A percentile compares a stretch with the other conserved stretches of the same genome.
Conservation (phyloP, 2,113 vertebrate genomes). For the Bubo scandiacus region DNA sequence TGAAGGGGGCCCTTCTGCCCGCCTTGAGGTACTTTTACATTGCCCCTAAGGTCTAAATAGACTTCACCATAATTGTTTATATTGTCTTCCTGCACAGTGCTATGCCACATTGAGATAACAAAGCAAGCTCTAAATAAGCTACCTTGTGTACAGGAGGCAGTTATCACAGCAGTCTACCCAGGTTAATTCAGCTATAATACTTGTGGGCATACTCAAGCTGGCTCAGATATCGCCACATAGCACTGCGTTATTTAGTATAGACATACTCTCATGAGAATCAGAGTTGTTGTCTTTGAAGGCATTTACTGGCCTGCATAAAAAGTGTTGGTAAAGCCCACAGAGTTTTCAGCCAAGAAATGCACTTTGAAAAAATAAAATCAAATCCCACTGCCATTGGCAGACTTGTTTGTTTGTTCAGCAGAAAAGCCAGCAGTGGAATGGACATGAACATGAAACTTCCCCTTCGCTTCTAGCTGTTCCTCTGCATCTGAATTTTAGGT, state of each 20-base stretch:
- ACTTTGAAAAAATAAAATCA: background rate
- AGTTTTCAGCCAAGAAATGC: background rate
- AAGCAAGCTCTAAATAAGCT: constrained; percentile 56
- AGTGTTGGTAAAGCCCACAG: background rate
- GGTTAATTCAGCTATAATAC: constrained; percentile 56
- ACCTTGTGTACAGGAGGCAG: background rate
- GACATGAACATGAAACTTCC: background rate
- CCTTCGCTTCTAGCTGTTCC: background rate
- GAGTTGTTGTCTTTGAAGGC: background rate
- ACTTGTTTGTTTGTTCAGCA: background rate
- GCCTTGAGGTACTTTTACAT: constrained; percentile 42
- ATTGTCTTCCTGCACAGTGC: constrained; percentile 33
- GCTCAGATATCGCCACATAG: background rate
- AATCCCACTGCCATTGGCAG: background rate
- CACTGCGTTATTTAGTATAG: background rate
- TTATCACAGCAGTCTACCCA: constrained; percentile 59
- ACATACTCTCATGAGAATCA: background rate
- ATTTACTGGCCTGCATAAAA: background rate
- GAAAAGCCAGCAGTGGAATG: background rate
- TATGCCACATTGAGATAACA: constrained; percentile 27
- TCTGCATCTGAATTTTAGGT: background rate
- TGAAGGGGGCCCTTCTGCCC: constrained; percentile 39
- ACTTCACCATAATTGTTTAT: constrained; percentile 39
- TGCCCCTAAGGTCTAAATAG: constrained; percentile 37
- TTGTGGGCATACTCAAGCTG: constrained; percentile 6